Base-by-base conservation (phyloP, 2,888 invertebrate species). In the Himalopsyche kuldschensis region DNA sequence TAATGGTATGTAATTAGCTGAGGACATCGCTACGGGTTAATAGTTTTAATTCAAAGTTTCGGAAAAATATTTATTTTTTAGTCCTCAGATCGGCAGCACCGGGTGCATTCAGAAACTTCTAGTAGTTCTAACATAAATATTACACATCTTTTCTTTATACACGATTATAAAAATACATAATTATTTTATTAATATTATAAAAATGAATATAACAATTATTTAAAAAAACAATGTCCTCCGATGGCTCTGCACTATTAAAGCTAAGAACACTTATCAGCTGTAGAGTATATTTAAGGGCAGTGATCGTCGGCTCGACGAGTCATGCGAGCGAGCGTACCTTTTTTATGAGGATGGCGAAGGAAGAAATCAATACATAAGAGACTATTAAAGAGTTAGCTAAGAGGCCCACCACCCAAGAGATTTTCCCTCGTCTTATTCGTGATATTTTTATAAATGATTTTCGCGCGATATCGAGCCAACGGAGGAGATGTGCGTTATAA, bases 401-500 rank as follows among this genome's bases (percentile, higher is more conserved):
- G 83, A 84, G 78, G 79, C 84, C 86, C 86, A 78, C 82, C 86
- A 86, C 86, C 86, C 79, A 84, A 85, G 81, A 85, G 83, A 84
- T 84, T 86, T 83, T 79, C 86, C 86, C 84, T 85, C 84, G 81
- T 80, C 83, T 80, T 80, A 55, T 78, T 46, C 24, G 79, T 82
- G 75, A 82, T 83, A 78, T 83, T 35, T 69, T 69, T 27, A 78
- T 75, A 24, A 78, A 75, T 55, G 63, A n/a, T 24, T 83, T 80
- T 80, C 80, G 80, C 81, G 76, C 47, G 48, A 75, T 17, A 69
- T 84, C 84, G 87, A 88, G 87, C 88, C 88, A 87, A 86, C 87
- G 88, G 88, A 88, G 88, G 88, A 88, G 88, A 87, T 87, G 88
- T 88, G 87, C 83, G 79, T 82, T 81, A 32, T 75, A 84, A 85